Evolutionary conservation across 2,888 invertebrate species (phyloP), one percentile per base, ranked within the genome.

Genomic region (Leptogaster cylindrica): DNA sequence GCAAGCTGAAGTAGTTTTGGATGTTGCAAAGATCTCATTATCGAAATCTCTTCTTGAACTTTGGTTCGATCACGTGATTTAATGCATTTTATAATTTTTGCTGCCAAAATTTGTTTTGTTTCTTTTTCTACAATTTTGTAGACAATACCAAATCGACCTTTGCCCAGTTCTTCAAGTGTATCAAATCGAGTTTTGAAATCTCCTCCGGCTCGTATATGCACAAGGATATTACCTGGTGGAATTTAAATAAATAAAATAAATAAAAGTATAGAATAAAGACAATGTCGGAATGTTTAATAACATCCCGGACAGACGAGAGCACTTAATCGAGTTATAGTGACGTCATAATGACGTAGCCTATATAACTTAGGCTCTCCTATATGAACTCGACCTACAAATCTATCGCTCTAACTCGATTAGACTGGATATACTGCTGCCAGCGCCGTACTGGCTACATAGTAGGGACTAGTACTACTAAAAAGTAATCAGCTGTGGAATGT

Each of bases 1-100:
- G 89, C 88, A 61, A 95, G 81, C 76, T 92, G 90, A 6, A 97
- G 84, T 0, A 97, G 84, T 74, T 93, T 91, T 2, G 91, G 91
- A 82, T 97, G 96, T 67, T 87, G 82, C 63, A 97, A 82, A 18
- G 86, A 82, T 74, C 90, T 92, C 93, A 97, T 93, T 69, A 95
- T 90, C 70, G 89, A 88, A 65, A 94, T 90, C 82, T 96, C 95
- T 70, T 91, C 89, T 65, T 87, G 83, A 4, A 92, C 92, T 75
- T 90, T 89, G 70, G 90, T 87, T 68, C 88, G 86, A 78, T 91
- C 92, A 71, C 88, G 87, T 8, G 86, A 79, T 70, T 88, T 89
- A 41, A 89, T 86, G 71, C 90, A 90, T 74, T 88, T 87, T 10
- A 94, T 86, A 73, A 91, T 86, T 80, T 96, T 96, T 3, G 93